Base-by-base conservation (phyloP, 2,888 invertebrate genomes). In the Drosophila testacea region DNA sequence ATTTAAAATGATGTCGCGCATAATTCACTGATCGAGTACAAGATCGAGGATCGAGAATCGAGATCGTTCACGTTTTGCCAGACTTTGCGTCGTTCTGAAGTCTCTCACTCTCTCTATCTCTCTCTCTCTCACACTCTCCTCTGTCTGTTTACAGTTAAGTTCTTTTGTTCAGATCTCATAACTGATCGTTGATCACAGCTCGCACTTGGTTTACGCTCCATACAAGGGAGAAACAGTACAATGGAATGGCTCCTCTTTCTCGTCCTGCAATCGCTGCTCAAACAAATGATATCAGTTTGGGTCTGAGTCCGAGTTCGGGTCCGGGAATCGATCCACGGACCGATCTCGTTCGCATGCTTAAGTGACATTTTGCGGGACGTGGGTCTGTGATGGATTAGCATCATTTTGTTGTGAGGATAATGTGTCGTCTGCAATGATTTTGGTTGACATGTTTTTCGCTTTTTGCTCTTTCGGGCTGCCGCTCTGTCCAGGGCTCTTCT, bases 351-450 rank as follows among this genome's bases (percentile, higher is more conserved):
- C 73, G 79, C 79, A 87, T 85, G 87, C 76, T 82, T 89, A 85
- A 85, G 85, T 87, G 89, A 85, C 88, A 87, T 84, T 87, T 87
- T 72, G 87, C 73, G 72, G 69, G 71, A 76, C 64, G 75, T 77
- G 79, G 84, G 73, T 79, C 77, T 73, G 91, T 91, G 91, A 91
- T 91, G 91, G 91, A 92, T 91, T 91, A 91, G 92, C 92, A 91
- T 91, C 91, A 91, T 92, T 89, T 90, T 79, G 84, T 79, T 70
- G 79, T 80, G 90, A 81, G 89, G 90, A 90, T 90, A 91, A 90
- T 90, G 88, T 88, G 90, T 88, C 87, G 90, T 88, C 83, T 65
- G 89, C 87, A 90, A 90, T 90, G 90, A 90, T 91, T 89, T 87
- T 81, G 63, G 73, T 79, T 85, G 88, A 86, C 88, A 89, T 80